Conservation (phyloP, 1,140 invertebrate genomes). For the Plectus sambesii region DNA sequence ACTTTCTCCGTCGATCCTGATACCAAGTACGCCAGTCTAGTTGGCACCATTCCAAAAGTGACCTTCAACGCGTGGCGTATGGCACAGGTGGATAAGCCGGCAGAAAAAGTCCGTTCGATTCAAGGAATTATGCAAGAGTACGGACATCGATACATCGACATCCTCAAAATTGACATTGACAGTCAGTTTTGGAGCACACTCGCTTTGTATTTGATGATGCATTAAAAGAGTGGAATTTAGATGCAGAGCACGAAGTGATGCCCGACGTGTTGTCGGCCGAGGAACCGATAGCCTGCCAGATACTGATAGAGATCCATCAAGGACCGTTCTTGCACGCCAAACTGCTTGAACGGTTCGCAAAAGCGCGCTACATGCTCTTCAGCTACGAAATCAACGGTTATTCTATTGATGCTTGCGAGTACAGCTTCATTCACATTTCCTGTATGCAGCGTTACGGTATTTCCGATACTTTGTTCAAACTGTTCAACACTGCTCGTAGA, state of each 20-base stretch:
- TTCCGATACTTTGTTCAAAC: neutral
- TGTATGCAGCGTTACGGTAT: constrained; percentile 1
- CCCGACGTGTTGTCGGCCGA: too few relatives aligned
- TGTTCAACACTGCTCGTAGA: too few relatives aligned
- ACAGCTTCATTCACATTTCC: neutral
- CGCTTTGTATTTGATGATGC: too few relatives aligned
- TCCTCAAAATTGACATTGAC: neutral
- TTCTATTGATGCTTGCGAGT: neutral
- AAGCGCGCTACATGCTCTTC: neutral
- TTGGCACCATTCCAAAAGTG: neutral
- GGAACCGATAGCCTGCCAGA: too few relatives aligned
- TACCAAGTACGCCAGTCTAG: neutral
- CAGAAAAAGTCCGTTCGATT: neutral
- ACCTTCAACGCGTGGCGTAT: neutral
- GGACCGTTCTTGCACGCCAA: neutral
- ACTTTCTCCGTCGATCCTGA: neutral
- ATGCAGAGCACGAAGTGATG: neutral
- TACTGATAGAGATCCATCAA: constrained; percentile 3
- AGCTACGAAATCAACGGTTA: constrained; percentile 2
- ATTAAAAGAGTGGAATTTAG: constrained; percentile 1
- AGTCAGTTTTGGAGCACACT: neutral
- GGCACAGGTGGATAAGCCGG: neutral
- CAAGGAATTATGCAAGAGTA: neutral
- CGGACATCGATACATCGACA: neutral
- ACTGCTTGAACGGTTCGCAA: neutral